Evolutionary conservation across 2,113 vertebrate genomes (phyloP).

Genomic region (Brachionichthys hirsutus): DNA sequence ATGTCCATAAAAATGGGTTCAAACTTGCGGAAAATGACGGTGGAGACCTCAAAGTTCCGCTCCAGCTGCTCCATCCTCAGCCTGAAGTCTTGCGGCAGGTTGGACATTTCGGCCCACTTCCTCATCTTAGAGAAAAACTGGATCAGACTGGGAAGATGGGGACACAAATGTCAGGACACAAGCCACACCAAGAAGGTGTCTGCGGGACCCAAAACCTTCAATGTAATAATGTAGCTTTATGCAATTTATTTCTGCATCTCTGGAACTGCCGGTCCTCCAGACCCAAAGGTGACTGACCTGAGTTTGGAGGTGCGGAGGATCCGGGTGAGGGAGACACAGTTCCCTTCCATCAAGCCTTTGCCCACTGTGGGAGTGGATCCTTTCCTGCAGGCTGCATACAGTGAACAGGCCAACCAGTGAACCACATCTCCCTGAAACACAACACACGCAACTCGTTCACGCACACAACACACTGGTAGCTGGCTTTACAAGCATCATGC

Average conservation of each 20-base stretch:
- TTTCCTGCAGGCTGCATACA: slow-evolving; percentile 93
- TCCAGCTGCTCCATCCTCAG: slow-evolving; percentile 89
- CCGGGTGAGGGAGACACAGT: slow-evolving; percentile 94
- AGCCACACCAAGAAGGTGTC: background rate
- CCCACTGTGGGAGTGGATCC: slow-evolving; percentile 91
- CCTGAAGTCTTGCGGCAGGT: slow-evolving; percentile 87
- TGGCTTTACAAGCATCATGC: background rate
- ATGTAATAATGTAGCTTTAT: too few species aligned
- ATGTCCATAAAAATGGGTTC: slow-evolving; percentile 96
- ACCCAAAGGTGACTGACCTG: slow-evolving; percentile 77
- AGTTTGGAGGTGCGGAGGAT: slow-evolving; percentile 92
- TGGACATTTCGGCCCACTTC: slow-evolving; percentile 98
- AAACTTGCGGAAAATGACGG: slow-evolving; percentile 96
- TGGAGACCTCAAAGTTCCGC: slow-evolving; percentile 96
- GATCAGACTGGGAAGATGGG: slow-evolving; percentile 82
- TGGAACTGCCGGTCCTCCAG: too few species aligned
- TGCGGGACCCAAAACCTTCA: too few species aligned
- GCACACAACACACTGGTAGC: background rate
- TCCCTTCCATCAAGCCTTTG: slow-evolving; percentile 92
- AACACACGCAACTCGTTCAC: background rate
- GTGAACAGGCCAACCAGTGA: slow-evolving; percentile 93
- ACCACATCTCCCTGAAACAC: slow-evolving; percentile 86
- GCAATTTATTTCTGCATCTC: too few species aligned
- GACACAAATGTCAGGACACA: background rate
- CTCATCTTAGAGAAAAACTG: slow-evolving; percentile 99